Base-by-base conservation (phyloP, 2,888 invertebrate genomes). In the Polyploca ridens region DNA sequence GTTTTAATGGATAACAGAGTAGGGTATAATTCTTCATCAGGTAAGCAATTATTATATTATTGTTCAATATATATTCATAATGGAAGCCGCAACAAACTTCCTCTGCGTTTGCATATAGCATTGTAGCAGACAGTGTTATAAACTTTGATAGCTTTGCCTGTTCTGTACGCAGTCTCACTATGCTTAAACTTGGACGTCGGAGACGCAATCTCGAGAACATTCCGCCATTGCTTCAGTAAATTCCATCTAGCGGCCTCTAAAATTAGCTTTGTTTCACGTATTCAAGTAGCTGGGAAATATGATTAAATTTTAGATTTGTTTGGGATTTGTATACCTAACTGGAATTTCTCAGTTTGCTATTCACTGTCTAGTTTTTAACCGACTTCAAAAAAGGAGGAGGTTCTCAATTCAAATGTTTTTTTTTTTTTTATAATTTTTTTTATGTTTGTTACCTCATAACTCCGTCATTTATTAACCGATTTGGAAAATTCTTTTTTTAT, bases 121-220 rank as follows among this genome's bases (percentile, higher is more conserved):
- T 86, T 87, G 87, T 85, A 84, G 83, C 81, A 87, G 85, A 84
- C 81, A 79, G 77, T 76, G 84, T 86, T 88, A 85, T 82, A 86
- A 88, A 90, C 79, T 90, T 89, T 87, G 88, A 87, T 90, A 85
- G 86, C 85, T 86, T 86, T 79, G 77, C 82, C 74, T 73, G 82
- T 79, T 80, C 77, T 67, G 72, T 74, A 85, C 81, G 82, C 79
- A 83, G 79, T 72, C 74, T 72, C 77, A 54, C 72, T 66, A 65
- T 68, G 72, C 65, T 72, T 70, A 66, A 81, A 82, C 72, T 82
- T 81, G 70, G 72, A 69, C 73, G 72, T 74, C 62, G 67, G 70
- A 77, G 78, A 77, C 77, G 79, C 83, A 85, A 84, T 84, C 82
- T 83, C 68, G 69, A 66, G 66, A 77, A 78, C 81, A 81, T 66